A percentile compares a stretch with the other conserved stretches of the same genome.
These are phyloP conservation scores for Cyclophora albipunctata DNA, from an alignment of 2,888 invertebrate species.

Conservation along the genomic window DNA sequence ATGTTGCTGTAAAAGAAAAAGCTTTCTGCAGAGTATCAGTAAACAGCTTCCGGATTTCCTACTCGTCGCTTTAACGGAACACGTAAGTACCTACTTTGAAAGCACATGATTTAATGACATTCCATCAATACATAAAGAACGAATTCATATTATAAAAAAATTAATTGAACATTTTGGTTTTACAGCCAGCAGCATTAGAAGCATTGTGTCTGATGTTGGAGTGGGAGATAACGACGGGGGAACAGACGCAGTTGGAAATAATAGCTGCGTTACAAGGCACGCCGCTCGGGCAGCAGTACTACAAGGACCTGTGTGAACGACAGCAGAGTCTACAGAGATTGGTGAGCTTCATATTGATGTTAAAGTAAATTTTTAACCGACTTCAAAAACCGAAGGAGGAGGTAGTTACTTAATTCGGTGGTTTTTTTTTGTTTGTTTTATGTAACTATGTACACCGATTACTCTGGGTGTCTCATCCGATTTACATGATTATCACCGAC, in stretches of 20 bases:
- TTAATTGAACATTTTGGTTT: constrained; percentile 1
- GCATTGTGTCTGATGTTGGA: constrained; percentile 85
- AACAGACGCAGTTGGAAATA: constrained; percentile 79
- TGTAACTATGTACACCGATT: no score
- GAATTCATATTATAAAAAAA: background rate
- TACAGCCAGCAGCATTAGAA: constrained; percentile 76
- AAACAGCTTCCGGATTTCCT: constrained; percentile 83
- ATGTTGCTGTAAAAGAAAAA: constrained; percentile 84
- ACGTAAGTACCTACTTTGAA: constrained; percentile 49
- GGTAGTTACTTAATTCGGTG: no score
- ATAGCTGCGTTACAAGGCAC: constrained; percentile 85
- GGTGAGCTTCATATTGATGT: constrained; percentile 49
- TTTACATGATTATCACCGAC: no score
- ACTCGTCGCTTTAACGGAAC: constrained; percentile 81
- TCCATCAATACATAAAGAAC: no score
- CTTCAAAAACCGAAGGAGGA: no score
- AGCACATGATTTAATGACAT: no score
- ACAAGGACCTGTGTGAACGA: constrained; percentile 81
- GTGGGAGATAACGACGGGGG: constrained; percentile 77
- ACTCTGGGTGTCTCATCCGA: no score
- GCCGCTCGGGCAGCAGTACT: constrained; percentile 78
- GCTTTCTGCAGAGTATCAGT: constrained; percentile 79
- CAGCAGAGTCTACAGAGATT: constrained; percentile 83
- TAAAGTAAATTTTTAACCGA: no score
- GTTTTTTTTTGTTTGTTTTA: no score